phyloP scores from a whole-genome alignment of 1,140 invertebrate genomes.

The Anastatus disparis region DNA sequence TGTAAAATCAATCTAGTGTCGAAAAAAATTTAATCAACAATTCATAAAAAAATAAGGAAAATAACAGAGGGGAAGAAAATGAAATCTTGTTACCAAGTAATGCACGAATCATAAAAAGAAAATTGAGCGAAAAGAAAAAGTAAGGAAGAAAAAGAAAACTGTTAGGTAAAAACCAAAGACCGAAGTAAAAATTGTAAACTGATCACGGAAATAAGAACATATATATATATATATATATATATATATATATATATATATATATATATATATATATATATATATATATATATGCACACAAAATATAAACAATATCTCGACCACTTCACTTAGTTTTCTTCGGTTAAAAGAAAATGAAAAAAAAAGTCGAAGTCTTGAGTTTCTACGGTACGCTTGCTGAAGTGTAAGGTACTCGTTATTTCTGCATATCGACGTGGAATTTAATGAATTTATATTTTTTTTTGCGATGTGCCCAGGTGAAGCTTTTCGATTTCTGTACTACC shows the following conservation, averaged over 20 bases:
- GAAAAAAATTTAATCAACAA: slow-evolving; percentile 11
- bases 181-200: neutral
- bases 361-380: neutral
- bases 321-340: too few relatives aligned
- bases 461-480: neutral
- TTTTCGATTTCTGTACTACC: neutral
- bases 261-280: neutral
- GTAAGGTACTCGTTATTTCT: slow-evolving; percentile 28
- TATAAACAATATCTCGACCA: neutral
- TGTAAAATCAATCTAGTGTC: too few relatives aligned
- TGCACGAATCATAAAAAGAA: too few relatives aligned
- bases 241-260: too few relatives aligned
- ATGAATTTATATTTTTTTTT: neutral
- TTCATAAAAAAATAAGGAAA: slow-evolving; percentile 1
- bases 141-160: neutral
- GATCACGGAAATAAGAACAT: too few relatives aligned
- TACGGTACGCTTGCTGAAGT: neutral
- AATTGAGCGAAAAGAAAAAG: too few relatives aligned
- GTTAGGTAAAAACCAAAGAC: neutral
- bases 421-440: slow-evolving; percentile 1
- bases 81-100: too few relatives aligned
- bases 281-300: neutral
- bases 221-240: too few relatives aligned
- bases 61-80: too few relatives aligned
- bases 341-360: too few relatives aligned